Conservation (phyloP, 2,113 vertebrate species). For the human region GRCh38 chr3:139302501-139303000, state of each 20-base stretch:
- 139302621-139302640: background rate
- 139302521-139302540: background rate
- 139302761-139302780: background rate
- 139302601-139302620: background rate
- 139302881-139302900: background rate
- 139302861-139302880: background rate
- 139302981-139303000: background rate
- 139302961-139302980: background rate
- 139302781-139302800: background rate
- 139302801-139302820: no score
- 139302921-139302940: background rate
- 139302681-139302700: background rate
- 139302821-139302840: background rate
- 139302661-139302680: background rate
- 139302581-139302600: slow-evolving; percentile 30
- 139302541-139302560: slow-evolving; percentile 47
- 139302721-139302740: background rate
- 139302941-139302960: background rate
- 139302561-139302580: slow-evolving; percentile 46
- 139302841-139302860: background rate
- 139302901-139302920: background rate
- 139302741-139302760: background rate
- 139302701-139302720: background rate
- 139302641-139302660: background rate
- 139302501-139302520: background rate